Percentiles rank a stretch among this genome's conserved stretches.
Evolutionary conservation across 92 coral and sea anemone species (phyloP).

Genomic region (Scolanthus callimorphus): DNA sequence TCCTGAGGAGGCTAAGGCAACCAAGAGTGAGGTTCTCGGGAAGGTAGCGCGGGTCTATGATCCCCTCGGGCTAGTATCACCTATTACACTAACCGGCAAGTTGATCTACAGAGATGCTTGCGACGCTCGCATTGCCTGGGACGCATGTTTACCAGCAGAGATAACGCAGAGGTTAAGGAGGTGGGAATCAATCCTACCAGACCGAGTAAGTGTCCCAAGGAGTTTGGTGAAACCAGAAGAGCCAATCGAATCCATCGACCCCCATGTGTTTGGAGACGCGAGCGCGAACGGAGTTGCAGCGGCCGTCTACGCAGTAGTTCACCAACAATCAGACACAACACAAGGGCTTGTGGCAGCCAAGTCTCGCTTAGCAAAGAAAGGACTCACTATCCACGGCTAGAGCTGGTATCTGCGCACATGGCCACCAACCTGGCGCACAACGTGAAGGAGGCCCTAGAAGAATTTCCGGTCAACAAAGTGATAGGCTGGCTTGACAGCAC

Average conservation of each 20-base stretch:
- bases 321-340: conserved; percentile 12
- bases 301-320: conserved; percentile 39
- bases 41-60: conserved; percentile 39
- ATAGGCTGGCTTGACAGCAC: neutral
- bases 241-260: conserved; percentile 12
- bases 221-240: neutral
- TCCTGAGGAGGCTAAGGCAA: conserved; percentile 9
- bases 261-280: conserved; percentile 2
- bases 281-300: conserved; percentile 40
- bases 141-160: neutral
- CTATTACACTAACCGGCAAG: neutral
- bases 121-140: neutral
- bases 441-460: conserved; percentile 51
- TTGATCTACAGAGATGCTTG: neutral
- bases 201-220: neutral
- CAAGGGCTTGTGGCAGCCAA: conserved; percentile 46
- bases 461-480: conserved; percentile 24
- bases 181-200: neutral
- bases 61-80: conserved; percentile 29
- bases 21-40: conserved; percentile 37
- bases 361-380: conserved; percentile 50
- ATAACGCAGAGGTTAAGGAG: neutral
- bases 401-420: conserved; percentile 62
- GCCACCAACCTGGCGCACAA: conserved; percentile 44
- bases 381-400: conserved; percentile 59